Conservation (phyloP, 2,888 invertebrate genomes). For the Chrysolina americana region DNA sequence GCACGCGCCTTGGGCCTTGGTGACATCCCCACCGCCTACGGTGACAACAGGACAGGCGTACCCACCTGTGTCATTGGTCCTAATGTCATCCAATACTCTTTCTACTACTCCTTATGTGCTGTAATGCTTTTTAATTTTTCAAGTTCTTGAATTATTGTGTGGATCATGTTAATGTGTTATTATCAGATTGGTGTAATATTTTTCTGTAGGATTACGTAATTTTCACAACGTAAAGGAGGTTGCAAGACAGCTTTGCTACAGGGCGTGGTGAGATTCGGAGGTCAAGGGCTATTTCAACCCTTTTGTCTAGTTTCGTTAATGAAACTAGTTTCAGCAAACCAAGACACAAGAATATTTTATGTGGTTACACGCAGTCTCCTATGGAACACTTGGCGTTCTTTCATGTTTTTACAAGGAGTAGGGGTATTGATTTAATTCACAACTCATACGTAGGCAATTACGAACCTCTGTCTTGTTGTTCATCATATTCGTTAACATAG, state of each 20-base stretch:
- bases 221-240: neutral
- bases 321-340: too few relatives aligned
- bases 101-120: slow-evolving; percentile 42
- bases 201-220: neutral
- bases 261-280: neutral
- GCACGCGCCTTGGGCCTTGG: slow-evolving; percentile 63
- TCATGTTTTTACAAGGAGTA: too few relatives aligned
- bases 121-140: slow-evolving; percentile 36
- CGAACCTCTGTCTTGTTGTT: too few relatives aligned
- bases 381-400: too few relatives aligned
- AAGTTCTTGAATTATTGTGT: slow-evolving; percentile 22
- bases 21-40: slow-evolving; percentile 66
- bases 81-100: slow-evolving; percentile 66
- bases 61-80: slow-evolving; percentile 69
- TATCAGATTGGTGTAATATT: neutral
- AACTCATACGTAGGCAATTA: too few relatives aligned
- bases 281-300: too few relatives aligned
- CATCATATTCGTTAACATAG: too few relatives aligned
- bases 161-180: slow-evolving; percentile 10
- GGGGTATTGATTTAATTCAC: too few relatives aligned
- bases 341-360: too few relatives aligned
- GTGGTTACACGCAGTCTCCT: too few relatives aligned
- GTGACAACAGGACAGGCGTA: slow-evolving; percentile 69
- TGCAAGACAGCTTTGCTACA: neutral
- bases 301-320: too few relatives aligned